Evolutionary conservation across 2,888 invertebrate species (phyloP).

Genomic region (Ceriagrion tenellum): DNA sequence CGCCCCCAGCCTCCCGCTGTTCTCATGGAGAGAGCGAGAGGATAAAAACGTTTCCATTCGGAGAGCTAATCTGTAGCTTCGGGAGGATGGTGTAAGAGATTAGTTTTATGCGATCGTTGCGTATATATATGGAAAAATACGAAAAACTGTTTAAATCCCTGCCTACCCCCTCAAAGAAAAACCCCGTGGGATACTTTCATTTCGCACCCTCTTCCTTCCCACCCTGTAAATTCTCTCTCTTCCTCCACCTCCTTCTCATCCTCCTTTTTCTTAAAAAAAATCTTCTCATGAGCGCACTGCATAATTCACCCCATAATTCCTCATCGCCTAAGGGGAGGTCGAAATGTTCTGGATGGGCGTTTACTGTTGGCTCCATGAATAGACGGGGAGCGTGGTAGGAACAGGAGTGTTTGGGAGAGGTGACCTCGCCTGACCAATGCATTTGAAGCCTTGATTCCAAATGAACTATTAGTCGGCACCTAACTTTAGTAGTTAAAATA

Average conservation of each 20-base stretch:
- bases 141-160: slow-evolving; percentile 12
- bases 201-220: neutral
- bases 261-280: neutral
- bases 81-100: slow-evolving; percentile 22
- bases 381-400: too few species aligned
- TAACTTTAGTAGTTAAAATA: too few species aligned
- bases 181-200: neutral
- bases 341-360: too few species aligned
- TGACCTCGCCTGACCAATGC: too few species aligned
- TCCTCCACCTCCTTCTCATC: neutral
- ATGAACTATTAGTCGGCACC: too few species aligned
- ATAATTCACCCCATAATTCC: slow-evolving; percentile 12
- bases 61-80: slow-evolving; percentile 25
- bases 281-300: neutral
- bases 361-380: too few species aligned
- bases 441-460: too few species aligned
- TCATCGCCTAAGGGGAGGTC: neutral
- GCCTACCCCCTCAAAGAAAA: neutral
- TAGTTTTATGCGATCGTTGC: slow-evolving; percentile 20
- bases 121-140: slow-evolving; percentile 31
- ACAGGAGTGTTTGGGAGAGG: too few species aligned
- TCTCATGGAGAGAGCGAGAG: neutral
- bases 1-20: neutral
- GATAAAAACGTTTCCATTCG: slow-evolving; percentile 9
- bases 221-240: neutral